These are phyloP conservation scores for Mastomys coucha DNA, from an alignment of 2,113 vertebrate species.

Conservation along the genomic window DNA sequence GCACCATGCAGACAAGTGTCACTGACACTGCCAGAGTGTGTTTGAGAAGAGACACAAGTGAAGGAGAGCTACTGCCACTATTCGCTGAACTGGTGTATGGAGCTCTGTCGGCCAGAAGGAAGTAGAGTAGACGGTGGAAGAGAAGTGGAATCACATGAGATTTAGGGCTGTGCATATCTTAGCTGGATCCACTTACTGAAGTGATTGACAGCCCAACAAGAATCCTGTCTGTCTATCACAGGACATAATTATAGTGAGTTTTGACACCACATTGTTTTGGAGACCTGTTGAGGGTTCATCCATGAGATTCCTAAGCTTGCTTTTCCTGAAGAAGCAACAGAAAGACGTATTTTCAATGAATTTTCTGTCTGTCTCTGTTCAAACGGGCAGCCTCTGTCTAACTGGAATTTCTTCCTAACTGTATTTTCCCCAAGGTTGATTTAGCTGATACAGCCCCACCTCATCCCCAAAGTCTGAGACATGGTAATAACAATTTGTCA, in stretches of 20 bases:
- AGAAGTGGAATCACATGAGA: neutral
- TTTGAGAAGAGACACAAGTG: conserved; percentile 59
- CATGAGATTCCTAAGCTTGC: neutral
- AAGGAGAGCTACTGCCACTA: neutral
- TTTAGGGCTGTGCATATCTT: conserved; percentile 37
- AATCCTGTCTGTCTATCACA: neutral
- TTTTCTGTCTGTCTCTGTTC: neutral
- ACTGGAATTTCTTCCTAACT: conserved; percentile 28
- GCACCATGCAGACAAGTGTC: conserved; percentile 23
- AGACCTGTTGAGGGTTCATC: neutral
- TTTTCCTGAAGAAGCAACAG: conserved; percentile 37
- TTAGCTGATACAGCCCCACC: neutral
- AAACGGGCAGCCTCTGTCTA: neutral
- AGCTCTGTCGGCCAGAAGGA: neutral
- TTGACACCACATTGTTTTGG: neutral
- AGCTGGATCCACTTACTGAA: neutral
- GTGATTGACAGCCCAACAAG: neutral
- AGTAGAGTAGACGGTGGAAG: neutral
- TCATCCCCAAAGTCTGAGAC: neutral
- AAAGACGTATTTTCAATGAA: neutral
- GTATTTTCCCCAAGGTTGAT: neutral
- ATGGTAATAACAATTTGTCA: neutral
- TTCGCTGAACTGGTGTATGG: neutral
- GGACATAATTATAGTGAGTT: neutral
- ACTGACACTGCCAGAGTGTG: neutral